phyloP scores from a whole-genome alignment of 2,888 invertebrate species.

The Melanchra persicariae region DNA sequence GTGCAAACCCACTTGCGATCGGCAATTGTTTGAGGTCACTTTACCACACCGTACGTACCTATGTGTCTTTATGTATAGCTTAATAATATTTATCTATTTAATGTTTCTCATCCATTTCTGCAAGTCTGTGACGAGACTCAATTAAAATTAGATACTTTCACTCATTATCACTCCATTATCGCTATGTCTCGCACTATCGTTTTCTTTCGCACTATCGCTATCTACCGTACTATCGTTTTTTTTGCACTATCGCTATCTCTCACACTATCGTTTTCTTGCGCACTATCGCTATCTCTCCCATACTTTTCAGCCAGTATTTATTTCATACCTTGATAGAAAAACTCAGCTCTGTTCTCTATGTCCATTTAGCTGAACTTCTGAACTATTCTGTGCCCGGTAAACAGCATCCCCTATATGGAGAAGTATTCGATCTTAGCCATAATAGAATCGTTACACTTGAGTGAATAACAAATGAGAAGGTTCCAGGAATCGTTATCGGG shows the following conservation, averaged over 20 bases:
- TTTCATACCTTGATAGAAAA: background rate
- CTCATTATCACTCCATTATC: too few relatives aligned
- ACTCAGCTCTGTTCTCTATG: background rate
- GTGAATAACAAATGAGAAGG: slow-evolving; percentile 40
- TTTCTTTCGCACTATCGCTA: too few relatives aligned
- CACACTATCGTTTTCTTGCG: too few relatives aligned
- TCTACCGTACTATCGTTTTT: too few relatives aligned
- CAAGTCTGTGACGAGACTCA: background rate
- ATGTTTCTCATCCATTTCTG: background rate
- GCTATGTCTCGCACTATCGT: too few relatives aligned
- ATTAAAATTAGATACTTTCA: background rate
- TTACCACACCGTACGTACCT: too few relatives aligned
- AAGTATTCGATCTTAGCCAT: slow-evolving; percentile 32
- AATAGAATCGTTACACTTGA: slow-evolving; percentile 40
- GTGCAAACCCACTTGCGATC: too few relatives aligned
- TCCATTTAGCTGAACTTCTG: background rate
- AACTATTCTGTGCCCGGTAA: background rate
- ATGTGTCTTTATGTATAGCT: background rate
- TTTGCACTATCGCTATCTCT: too few relatives aligned
- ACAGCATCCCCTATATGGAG: background rate
- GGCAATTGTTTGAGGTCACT: too few relatives aligned
- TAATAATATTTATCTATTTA: background rate
- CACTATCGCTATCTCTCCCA: background rate
- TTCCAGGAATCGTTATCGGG: slow-evolving; percentile 16
- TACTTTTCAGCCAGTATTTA: background rate